These are phyloP conservation scores for Dicycla oo DNA, from an alignment of 2,888 invertebrate species.

Conservation along the genomic window DNA sequence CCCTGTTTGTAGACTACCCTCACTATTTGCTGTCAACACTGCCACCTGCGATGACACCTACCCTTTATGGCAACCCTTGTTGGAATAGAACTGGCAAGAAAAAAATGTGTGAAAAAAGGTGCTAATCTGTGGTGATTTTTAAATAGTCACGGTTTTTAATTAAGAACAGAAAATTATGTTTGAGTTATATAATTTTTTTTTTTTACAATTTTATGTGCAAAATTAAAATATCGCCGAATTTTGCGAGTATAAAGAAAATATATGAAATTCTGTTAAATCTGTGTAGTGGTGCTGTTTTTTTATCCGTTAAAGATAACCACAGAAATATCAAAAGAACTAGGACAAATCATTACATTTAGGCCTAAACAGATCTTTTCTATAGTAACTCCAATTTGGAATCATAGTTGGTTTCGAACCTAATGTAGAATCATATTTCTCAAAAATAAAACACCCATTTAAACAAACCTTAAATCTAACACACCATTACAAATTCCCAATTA, in stretches of 20 bases:
- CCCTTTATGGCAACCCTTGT: constrained; percentile 25
- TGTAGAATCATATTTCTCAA: neutral
- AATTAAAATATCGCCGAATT: too few species aligned
- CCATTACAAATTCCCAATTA: constrained; percentile 20
- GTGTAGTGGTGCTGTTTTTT: too few species aligned
- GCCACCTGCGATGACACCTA: constrained; percentile 62
- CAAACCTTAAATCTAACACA: neutral
- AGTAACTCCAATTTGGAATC: too few species aligned
- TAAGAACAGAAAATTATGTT: neutral
- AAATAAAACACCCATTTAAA: neutral
- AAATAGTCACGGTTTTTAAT: neutral
- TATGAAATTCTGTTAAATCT: too few species aligned
- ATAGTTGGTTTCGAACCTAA: too few species aligned
- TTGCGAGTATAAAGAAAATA: too few species aligned
- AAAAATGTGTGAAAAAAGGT: constrained; percentile 1
- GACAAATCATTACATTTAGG: too few species aligned
- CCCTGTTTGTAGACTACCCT: constrained; percentile 48
- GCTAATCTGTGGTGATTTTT: constrained; percentile 19
- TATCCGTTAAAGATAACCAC: too few species aligned
- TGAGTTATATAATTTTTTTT: too few species aligned
- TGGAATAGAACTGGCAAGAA: constrained; percentile 4
- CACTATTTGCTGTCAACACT: constrained; percentile 55
- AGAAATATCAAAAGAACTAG: too few species aligned
- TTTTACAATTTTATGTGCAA: too few species aligned
- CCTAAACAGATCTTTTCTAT: too few species aligned